Percentiles rank a stretch among this genome's conserved stretches.
Conservation (phyloP, 64 coral and sea anemone species). For the Montipora capricornis region DNA sequence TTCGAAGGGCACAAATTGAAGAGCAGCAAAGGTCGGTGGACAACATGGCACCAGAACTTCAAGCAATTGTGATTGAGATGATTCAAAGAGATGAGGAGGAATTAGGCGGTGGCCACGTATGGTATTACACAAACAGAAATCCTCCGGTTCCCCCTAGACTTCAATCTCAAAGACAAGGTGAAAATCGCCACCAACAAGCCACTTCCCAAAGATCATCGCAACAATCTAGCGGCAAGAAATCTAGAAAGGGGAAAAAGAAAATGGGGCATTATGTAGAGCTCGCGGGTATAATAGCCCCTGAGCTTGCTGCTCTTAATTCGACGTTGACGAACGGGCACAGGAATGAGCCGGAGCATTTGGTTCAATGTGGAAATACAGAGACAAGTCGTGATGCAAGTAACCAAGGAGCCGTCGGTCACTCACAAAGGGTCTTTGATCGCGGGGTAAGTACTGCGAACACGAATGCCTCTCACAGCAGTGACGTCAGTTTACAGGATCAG, state of each 20-base stretch:
- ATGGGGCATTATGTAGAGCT: constrained; percentile 40
- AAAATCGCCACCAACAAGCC: not conserved
- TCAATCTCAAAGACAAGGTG: too few relatives aligned
- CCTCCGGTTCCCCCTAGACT: constrained; percentile 1
- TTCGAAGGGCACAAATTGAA: not conserved
- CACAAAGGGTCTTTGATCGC: not conserved
- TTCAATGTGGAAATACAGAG: not conserved
- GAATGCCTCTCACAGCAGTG: not conserved
- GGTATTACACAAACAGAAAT: not conserved
- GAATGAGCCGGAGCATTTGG: not conserved
- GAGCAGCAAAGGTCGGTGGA: constrained; percentile 13
- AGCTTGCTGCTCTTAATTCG: constrained; percentile 36
- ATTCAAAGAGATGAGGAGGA: constrained; percentile 7
- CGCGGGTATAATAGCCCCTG: constrained; percentile 47
- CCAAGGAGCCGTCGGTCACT: not conserved
- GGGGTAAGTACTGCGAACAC: not conserved
- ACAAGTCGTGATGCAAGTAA: too few relatives aligned
- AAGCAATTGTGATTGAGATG: constrained; percentile 36
- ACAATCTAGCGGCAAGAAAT: constrained; percentile 18
- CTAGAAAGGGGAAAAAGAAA: not conserved
- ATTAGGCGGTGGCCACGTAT: not conserved
- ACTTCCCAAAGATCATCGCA: not conserved
- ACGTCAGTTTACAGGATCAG: not conserved
- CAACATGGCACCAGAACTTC: constrained; percentile 41
- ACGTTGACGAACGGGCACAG: constrained; percentile 19